Evolutionary conservation across 2,113 vertebrate species (phyloP).

Genomic region (Oplegnathus fasciatus): DNA sequence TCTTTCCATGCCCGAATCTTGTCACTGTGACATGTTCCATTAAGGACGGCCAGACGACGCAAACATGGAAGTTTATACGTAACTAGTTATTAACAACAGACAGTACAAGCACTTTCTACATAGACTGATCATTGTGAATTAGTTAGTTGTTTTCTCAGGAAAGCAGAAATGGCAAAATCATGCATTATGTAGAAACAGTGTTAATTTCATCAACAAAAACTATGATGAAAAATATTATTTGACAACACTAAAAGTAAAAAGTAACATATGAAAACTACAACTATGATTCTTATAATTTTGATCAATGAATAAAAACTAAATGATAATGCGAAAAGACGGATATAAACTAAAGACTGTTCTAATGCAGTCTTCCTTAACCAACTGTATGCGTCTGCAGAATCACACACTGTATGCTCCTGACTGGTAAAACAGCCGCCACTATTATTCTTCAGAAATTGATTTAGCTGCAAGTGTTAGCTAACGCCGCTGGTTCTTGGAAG

Average conservation of each 20-base stretch:
- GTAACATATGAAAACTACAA: not conserved
- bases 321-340: not conserved
- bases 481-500: not conserved
- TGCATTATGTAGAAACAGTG: not conserved
- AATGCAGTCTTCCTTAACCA: not conserved
- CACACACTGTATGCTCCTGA: not conserved
- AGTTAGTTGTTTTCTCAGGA: not conserved
- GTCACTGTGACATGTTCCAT: slow-evolving; percentile 43
- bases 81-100: slow-evolving; percentile 6
- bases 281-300: not conserved
- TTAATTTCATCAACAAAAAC: not conserved
- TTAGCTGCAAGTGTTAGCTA: not conserved
- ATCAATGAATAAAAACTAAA: not conserved
- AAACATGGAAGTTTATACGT: not conserved
- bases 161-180: not conserved
- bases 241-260: not conserved
- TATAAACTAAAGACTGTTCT: not conserved
- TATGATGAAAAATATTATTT: not conserved
- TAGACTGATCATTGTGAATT: not conserved
- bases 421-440: not conserved
- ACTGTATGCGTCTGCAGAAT: not conserved
- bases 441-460: no score
- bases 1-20: slow-evolving; percentile 27
- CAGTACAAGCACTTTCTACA: not conserved
- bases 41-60: not conserved